phyloP scores from a whole-genome alignment of 2,888 invertebrate species.

The Phortica magna region DNA sequence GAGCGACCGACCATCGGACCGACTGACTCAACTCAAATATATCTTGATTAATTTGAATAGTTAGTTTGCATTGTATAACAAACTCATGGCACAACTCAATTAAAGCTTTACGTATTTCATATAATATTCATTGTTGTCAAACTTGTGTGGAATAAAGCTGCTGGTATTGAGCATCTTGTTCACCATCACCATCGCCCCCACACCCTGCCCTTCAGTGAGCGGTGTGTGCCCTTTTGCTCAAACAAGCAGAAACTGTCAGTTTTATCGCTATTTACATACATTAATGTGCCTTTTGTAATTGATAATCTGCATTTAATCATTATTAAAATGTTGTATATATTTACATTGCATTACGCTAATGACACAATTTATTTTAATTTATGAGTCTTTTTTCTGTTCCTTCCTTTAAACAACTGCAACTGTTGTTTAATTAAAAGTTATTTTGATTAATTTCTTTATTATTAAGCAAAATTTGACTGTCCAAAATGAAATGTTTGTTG shows the following conservation, averaged over 20 bases:
- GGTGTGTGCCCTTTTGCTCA: no score
- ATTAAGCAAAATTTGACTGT: neutral
- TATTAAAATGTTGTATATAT: neutral
- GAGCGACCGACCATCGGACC: neutral
- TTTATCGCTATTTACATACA: neutral
- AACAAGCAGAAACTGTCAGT: neutral
- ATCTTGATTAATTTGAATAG: neutral
- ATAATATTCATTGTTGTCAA: conserved; percentile 5
- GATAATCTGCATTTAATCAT: conserved; percentile 26
- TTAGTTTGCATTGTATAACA: neutral
- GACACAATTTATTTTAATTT: conserved; percentile 14
- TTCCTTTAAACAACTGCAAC: neutral
- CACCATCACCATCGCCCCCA: neutral
- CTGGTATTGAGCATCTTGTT: neutral
- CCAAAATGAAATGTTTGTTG: no score
- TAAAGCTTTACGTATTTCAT: neutral
- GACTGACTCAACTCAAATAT: neutral
- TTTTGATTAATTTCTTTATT: neutral
- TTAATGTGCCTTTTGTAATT: conserved; percentile 14
- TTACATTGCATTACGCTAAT: neutral
- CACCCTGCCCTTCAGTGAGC: no score
- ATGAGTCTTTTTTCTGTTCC: no score
- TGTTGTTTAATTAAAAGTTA: conserved; percentile 3
- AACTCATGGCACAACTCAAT: conserved; percentile 7
- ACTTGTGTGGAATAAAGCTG: neutral